Evolutionary conservation across 2,797 vertebrate genomes (phyloP).

Genomic region (Chelon auratus): DNA sequence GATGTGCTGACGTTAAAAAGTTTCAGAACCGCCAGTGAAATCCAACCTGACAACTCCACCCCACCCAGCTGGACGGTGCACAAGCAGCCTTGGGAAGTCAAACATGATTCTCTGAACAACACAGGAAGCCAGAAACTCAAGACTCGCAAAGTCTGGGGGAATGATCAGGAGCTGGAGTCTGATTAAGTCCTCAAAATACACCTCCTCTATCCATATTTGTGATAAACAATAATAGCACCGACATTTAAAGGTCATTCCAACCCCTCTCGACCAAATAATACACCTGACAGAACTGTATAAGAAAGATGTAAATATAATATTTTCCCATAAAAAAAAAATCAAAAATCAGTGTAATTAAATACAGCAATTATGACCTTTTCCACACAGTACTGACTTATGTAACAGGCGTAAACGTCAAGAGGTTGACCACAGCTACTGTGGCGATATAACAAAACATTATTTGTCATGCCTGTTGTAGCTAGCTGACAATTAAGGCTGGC

Average conservation of each 20-base stretch:
- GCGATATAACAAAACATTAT: not conserved
- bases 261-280: not conserved
- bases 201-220: not conserved
- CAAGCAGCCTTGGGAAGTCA: not conserved
- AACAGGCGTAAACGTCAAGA: not conserved
- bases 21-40: not conserved
- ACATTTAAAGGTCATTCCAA: not conserved
- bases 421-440: not conserved
- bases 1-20: not conserved
- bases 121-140: constrained; percentile 28
- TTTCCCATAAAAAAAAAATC: not conserved
- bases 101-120: not conserved
- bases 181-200: too few relatives aligned
- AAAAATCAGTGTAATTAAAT: not conserved
- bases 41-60: constrained; percentile 15
- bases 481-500: constrained; percentile 5
- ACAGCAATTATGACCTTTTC: not conserved
- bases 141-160: constrained; percentile 19
- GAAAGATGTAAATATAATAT: not conserved
- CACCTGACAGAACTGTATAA: not conserved
- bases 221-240: not conserved
- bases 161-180: not conserved
- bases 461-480: not conserved
- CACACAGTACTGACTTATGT: too few relatives aligned
- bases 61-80: constrained; percentile 6